Evolutionary conservation across 2,888 invertebrate species (phyloP).

Genomic region (Baronia brevicornis): DNA sequence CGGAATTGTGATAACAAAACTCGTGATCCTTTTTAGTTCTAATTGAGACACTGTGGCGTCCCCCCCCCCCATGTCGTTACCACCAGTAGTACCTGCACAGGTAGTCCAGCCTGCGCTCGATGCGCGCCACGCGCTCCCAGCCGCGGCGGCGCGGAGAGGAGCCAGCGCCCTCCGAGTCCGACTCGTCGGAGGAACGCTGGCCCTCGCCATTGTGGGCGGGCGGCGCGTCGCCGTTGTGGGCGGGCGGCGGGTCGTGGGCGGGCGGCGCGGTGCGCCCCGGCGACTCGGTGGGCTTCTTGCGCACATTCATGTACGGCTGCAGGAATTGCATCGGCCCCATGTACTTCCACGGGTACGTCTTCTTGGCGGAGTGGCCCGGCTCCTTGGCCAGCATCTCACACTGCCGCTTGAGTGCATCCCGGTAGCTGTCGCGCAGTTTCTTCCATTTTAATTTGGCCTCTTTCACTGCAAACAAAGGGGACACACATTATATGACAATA

Average conservation of each 20-base stretch:
- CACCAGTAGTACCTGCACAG: too few relatives aligned
- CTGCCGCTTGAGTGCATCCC: constrained; percentile 63
- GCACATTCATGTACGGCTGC: constrained; percentile 63
- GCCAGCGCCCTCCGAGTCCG: constrained; percentile 29
- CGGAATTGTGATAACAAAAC: too few relatives aligned
- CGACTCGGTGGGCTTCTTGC: constrained; percentile 45
- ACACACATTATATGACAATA: too few relatives aligned
- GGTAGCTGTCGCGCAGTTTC: constrained; percentile 64
- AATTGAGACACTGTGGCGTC: too few relatives aligned
- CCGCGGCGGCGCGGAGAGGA: constrained; percentile 36
- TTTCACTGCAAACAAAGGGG: constrained; percentile 48
- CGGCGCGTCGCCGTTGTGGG: constrained; percentile 18
- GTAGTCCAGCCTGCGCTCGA: constrained; percentile 50
- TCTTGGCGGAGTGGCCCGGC: constrained; percentile 33
- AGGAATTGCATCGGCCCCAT: constrained; percentile 62
- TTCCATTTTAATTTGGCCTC: constrained; percentile 68
- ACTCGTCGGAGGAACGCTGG: constrained; percentile 28
- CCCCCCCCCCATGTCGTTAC: too few relatives aligned
- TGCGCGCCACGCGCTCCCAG: constrained; percentile 35
- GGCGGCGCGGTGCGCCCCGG: constrained; percentile 25
- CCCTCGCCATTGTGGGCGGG: constrained; percentile 28
- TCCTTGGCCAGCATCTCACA: constrained; percentile 51
- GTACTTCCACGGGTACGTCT: constrained; percentile 61
- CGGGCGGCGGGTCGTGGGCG: constrained; percentile 14
- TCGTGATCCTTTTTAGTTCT: too few relatives aligned